These are phyloP conservation scores for Engraulis encrasicolus DNA, from an alignment of 2,113 vertebrate species.

Conservation along the genomic window DNA sequence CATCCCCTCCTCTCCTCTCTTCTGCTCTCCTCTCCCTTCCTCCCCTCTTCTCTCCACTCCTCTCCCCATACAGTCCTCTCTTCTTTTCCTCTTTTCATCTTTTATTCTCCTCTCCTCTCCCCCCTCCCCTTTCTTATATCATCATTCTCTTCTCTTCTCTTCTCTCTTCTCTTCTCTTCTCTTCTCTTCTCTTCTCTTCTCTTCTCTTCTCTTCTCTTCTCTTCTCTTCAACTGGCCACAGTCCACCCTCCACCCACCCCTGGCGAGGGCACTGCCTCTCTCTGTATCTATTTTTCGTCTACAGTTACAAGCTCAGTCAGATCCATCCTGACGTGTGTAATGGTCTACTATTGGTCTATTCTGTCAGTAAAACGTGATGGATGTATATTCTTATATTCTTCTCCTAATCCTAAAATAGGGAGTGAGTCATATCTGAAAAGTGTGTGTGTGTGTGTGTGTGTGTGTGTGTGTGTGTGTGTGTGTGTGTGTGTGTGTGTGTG, in stretches of 20 bases:
- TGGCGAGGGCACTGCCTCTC: no score
- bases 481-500: no score
- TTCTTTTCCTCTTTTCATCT: no score
- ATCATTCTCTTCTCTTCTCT: background rate
- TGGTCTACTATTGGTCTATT: no score
- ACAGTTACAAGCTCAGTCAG: background rate
- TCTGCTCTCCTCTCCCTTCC: no score
- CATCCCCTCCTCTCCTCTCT: no score
- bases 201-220: no score
- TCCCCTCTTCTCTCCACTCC: no score
- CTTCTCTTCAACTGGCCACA: background rate
- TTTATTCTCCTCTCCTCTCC: background rate
- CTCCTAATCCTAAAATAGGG: background rate
- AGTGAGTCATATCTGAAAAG: background rate
- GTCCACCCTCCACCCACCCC: conserved; percentile 11
- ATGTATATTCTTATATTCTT: background rate
- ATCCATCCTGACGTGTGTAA: background rate
- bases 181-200: background rate
- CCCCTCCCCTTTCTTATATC: background rate
- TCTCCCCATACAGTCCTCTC: no score
- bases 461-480: no score
- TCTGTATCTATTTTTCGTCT: no score
- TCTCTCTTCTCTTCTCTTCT: background rate
- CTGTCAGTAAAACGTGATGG: background rate
- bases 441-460: no score